Percentiles rank a stretch among this genome's conserved stretches.
Conservation (phyloP, 2,888 invertebrate species). For the Trachelus tabidus region DNA sequence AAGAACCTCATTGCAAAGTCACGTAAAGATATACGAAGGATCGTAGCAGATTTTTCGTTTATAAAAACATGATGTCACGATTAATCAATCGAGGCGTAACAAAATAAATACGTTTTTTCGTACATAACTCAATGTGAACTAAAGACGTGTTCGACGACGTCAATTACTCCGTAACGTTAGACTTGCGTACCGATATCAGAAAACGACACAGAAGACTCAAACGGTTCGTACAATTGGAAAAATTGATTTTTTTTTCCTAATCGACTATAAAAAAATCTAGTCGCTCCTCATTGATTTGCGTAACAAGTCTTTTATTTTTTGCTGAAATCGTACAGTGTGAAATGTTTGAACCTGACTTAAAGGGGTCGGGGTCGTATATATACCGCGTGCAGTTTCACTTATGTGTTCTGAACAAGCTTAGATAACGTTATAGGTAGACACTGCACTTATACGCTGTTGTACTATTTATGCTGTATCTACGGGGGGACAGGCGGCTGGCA, state of each 20-base stretch:
- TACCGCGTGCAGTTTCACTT: neutral
- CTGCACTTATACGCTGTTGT: neutral
- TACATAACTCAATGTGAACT: neutral
- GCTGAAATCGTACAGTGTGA: neutral
- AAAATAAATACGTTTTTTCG: neutral
- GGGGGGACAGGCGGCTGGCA: neutral
- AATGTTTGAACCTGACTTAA: constrained; percentile 34
- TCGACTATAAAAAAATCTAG: neutral
- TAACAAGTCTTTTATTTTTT: neutral
- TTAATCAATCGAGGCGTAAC: neutral
- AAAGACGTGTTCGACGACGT: neutral
- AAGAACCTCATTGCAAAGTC: neutral
- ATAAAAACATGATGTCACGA: neutral
- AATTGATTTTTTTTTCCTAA: neutral
- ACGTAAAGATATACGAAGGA: neutral
- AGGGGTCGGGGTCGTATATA: constrained; percentile 33
- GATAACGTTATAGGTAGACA: constrained; percentile 4
- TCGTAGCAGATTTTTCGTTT: neutral
- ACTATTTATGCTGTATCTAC: neutral
- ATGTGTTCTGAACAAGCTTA: neutral
- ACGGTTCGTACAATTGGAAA: neutral
- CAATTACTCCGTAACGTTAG: neutral
- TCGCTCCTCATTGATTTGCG: neutral
- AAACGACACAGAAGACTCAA: neutral
- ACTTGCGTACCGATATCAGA: neutral